Evolutionary conservation across 1,140 invertebrate species (phyloP).

Genomic region (Archegozetes longisetosus): DNA sequence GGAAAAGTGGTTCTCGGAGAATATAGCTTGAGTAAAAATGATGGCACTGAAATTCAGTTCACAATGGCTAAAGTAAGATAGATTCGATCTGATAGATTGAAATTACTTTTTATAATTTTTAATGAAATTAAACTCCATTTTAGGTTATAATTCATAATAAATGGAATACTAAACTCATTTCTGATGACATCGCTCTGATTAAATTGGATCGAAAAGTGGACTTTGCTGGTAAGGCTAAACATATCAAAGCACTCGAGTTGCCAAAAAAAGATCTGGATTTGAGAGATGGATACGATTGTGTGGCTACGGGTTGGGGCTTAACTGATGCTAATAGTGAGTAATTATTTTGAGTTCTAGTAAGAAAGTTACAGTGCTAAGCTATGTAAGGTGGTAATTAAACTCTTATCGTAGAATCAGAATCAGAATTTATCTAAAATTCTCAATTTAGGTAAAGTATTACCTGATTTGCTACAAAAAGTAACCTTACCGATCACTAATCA

Average conservation of each 20-base stretch:
- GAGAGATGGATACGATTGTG: background rate
- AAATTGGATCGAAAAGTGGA: background rate
- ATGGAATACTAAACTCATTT: background rate
- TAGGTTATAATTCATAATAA: constrained; percentile 4
- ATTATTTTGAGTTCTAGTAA: too few species aligned
- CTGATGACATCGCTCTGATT: constrained; percentile 8
- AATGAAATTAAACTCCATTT: background rate
- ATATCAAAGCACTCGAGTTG: constrained; percentile 1
- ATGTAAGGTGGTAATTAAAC: too few species aligned
- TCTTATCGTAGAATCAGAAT: too few species aligned
- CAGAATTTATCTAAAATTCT: background rate
- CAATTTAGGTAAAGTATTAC: background rate
- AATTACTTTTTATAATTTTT: background rate
- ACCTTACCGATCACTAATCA: background rate
- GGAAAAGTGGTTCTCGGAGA: background rate
- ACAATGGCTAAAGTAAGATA: background rate
- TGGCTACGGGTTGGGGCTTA: constrained; percentile 4
- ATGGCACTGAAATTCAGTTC: background rate
- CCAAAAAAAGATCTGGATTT: background rate
- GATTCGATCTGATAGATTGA: too few species aligned
- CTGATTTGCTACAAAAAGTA: background rate
- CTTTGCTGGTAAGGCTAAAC: background rate
- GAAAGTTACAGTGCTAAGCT: too few species aligned
- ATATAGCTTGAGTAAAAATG: background rate
- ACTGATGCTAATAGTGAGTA: background rate